These are phyloP conservation scores for Taxidea taxus DNA, from an alignment of 2,113 vertebrate genomes.

Conservation along the genomic window DNA sequence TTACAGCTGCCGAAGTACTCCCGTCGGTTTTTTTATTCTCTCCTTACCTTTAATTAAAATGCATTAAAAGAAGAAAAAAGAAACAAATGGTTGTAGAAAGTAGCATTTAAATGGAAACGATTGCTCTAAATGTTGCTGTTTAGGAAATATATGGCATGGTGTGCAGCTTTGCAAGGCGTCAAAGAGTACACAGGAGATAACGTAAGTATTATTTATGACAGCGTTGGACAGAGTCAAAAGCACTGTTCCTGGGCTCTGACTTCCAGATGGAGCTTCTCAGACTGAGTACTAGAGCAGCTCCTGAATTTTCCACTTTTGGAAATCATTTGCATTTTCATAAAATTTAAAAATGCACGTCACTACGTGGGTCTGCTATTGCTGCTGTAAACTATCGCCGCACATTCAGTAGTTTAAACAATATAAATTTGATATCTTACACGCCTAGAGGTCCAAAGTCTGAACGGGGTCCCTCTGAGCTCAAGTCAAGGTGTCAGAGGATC, in stretches of 20 bases:
- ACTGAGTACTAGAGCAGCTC: neutral
- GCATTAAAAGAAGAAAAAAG: slow-evolving; percentile 63
- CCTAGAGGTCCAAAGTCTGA: neutral
- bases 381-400: neutral
- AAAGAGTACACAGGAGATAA: neutral
- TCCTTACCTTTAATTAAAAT: slow-evolving; percentile 73
- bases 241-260: neutral
- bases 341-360: neutral
- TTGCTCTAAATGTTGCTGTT: slow-evolving; percentile 28
- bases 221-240: neutral
- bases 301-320: neutral
- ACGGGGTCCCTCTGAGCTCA: neutral
- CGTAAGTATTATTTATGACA: slow-evolving; percentile 5
- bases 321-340: neutral
- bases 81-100: slow-evolving; percentile 52
- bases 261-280: neutral
- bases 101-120: slow-evolving; percentile 36
- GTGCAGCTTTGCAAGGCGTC: neutral
- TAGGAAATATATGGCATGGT: neutral
- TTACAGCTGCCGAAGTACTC: slow-evolving; percentile 21
- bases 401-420: neutral
- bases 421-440: neutral
- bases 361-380: neutral
- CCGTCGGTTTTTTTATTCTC: slow-evolving; percentile 38
- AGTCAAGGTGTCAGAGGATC: neutral